Conservation (phyloP, 2,113 vertebrate species). For the Carettochelys insculpta region DNA sequence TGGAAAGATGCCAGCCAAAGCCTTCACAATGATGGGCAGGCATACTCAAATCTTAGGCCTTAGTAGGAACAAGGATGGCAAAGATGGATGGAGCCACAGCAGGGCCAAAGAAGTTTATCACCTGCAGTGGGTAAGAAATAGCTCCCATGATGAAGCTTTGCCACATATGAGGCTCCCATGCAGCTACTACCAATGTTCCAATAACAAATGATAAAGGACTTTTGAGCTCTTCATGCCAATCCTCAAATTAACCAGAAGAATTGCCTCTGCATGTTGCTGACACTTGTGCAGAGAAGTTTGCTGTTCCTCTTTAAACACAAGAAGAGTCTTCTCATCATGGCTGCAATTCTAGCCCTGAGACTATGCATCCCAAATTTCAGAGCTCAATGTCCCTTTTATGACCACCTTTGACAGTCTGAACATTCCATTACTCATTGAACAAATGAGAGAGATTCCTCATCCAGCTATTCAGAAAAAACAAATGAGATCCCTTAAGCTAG, state of each 20-base stretch:
- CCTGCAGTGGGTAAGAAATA: not conserved
- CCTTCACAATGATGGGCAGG: not conserved
- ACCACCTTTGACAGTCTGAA: not conserved
- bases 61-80: not conserved
- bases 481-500: not conserved
- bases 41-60: not conserved
- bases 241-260: not conserved
- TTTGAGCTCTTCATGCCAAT: not conserved
- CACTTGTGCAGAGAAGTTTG: not conserved
- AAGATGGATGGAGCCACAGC: not conserved
- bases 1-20: too few relatives aligned
- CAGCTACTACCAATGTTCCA: not conserved
- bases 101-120: not conserved
- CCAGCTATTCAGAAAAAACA: not conserved
- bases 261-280: not conserved
- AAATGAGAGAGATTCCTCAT: too few relatives aligned
- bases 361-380: not conserved
- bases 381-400: not conserved
- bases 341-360: not conserved
- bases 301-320: not conserved
- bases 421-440: not conserved
- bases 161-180: not conserved
- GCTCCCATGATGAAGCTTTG: not conserved
- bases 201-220: not conserved
- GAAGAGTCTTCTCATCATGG: not conserved